These are phyloP conservation scores for Heteropelma amictum DNA, from an alignment of 2,888 invertebrate genomes.

Conservation along the genomic window DNA sequence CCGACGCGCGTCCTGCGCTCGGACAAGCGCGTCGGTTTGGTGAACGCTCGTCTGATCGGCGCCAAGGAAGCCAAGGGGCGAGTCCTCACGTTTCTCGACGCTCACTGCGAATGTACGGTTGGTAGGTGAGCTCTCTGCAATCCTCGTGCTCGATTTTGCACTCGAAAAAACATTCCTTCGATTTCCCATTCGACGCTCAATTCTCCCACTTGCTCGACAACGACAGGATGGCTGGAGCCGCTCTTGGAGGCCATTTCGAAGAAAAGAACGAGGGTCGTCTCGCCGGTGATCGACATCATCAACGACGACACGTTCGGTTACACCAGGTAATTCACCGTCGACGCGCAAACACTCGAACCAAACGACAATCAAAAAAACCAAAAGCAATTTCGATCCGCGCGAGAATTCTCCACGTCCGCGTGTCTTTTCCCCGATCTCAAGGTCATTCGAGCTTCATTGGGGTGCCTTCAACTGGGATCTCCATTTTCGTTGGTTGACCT, in stretches of 20 bases:
- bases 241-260: constrained; percentile 83
- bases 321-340: constrained; percentile 79
- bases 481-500: constrained; percentile 92
- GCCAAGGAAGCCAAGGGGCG: constrained; percentile 85
- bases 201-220: not conserved
- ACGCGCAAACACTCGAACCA: too few species aligned
- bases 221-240: constrained; percentile 87
- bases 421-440: constrained; percentile 72
- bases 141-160: constrained; percentile 18
- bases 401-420: too few species aligned
- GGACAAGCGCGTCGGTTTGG: constrained; percentile 85
- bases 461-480: constrained; percentile 99
- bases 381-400: too few species aligned
- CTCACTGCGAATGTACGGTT: constrained; percentile 93
- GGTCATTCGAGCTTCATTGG: constrained; percentile 97
- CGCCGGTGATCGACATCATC: constrained; percentile 95
- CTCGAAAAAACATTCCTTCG: not conserved
- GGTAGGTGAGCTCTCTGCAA: constrained; percentile 80
- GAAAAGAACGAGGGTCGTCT: constrained; percentile 84
- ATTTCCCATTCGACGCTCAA: not conserved
- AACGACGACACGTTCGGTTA: constrained; percentile 98
- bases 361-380: too few species aligned
- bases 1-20: constrained; percentile 84
- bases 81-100: constrained; percentile 93
- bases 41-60: constrained; percentile 90